Evolutionary conservation across 2,888 invertebrate genomes (phyloP).

Genomic region (Tetrapedia diversipes): DNA sequence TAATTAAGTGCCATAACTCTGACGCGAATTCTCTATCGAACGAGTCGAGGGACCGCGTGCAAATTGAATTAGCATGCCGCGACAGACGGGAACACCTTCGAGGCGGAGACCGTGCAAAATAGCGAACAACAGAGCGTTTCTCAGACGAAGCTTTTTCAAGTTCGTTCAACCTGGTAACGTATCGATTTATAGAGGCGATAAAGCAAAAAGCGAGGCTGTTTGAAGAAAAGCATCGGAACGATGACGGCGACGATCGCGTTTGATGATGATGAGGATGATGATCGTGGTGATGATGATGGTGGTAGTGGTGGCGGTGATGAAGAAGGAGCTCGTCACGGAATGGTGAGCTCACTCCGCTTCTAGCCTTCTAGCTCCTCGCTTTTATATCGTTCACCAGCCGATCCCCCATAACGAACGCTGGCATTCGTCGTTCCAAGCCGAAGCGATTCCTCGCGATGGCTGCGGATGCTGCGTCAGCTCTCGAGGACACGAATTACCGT

Average conservation of each 20-base stretch:
- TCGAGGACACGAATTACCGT: conserved; percentile 18
- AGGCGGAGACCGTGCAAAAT: no score
- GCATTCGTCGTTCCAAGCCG: conserved; percentile 30
- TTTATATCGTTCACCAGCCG: conserved; percentile 40
- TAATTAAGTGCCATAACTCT: background rate
- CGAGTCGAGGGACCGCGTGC: background rate
- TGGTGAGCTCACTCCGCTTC: conserved; percentile 35
- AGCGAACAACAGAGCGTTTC: no score
- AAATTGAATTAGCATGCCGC: conserved; percentile 1
- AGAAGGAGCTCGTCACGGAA: conserved; percentile 55
- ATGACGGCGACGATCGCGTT: conserved; percentile 47
- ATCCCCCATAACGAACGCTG: conserved; percentile 32
- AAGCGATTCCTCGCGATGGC: conserved; percentile 23
- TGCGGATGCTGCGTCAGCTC: conserved; percentile 45
- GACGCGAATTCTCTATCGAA: background rate
- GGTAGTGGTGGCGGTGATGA: conserved; percentile 27
- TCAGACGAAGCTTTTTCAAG: no score
- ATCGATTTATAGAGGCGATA: conserved; percentile 22
- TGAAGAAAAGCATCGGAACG: conserved; percentile 29
- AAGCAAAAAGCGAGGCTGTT: conserved; percentile 44
- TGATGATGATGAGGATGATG: conserved; percentile 40
- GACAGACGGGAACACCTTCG: no score
- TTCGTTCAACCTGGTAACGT: conserved; percentile 41
- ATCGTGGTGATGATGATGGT: conserved; percentile 35
- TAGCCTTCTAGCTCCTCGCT: conserved; percentile 20